phyloP scores from a whole-genome alignment of 2,113 vertebrate species.

The Pristiophorus japonicus region DNA sequence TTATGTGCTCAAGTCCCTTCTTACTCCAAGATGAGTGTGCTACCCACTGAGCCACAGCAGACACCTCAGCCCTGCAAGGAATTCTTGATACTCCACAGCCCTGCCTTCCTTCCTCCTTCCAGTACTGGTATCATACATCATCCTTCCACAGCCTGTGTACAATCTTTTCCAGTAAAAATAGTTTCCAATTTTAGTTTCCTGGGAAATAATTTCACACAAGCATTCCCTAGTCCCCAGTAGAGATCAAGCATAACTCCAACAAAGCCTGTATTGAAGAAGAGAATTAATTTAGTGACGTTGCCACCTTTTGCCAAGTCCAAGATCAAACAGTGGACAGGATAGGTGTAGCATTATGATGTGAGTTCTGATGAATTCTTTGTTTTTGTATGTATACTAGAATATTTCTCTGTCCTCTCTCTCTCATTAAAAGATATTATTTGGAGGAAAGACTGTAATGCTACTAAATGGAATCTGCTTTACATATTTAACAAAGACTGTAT shows the following conservation, averaged over 20 bases:
- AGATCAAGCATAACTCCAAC: background rate
- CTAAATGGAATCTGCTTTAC: background rate
- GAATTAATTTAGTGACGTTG: background rate
- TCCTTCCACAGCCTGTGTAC: background rate
- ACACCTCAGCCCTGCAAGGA: background rate
- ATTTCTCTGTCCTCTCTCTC: background rate
- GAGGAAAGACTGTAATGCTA: background rate
- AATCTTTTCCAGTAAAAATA: background rate
- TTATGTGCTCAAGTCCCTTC: too few relatives aligned
- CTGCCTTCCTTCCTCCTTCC: background rate
- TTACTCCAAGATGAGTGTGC: too few relatives aligned
- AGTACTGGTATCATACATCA: background rate
- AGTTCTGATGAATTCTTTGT: background rate
- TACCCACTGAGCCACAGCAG: too few relatives aligned
- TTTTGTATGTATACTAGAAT: background rate
- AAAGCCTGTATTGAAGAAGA: background rate
- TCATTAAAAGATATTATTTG: background rate
- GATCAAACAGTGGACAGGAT: background rate
- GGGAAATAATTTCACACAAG: background rate
- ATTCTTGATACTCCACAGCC: background rate
- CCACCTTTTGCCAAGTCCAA: background rate
- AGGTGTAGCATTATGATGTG: background rate
- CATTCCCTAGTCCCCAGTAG: background rate
- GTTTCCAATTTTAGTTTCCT: background rate
- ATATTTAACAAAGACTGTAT: background rate